Evolutionary conservation across 2,797 vertebrate species (phyloP), one percentile per base, ranked within the genome.

Genomic region (Diglossa cyanea): DNA sequence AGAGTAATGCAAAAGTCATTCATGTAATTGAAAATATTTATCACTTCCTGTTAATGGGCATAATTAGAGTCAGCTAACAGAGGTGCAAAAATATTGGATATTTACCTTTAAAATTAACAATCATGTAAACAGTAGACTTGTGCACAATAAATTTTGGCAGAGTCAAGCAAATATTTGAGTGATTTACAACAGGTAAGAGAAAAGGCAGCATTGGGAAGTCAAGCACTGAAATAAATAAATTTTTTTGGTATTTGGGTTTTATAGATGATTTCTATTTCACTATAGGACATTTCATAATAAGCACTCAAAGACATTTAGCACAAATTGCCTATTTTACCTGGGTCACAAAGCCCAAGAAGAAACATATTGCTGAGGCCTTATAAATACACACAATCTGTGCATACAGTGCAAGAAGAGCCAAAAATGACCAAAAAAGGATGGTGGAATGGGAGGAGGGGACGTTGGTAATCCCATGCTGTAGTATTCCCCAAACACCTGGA

Each of bases 201-300:
- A 89, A 87, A 94, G 61, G 74, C 51, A 48, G 77, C 68, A 63
- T 4, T 74, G 75, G 79, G 70, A 97, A 96, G 95, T 86, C 88
- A 95, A 95, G 97, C 53, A 93, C 40, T 24, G 54, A 95, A 85
- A 85, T 61, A 4, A 44, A 88, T 50, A 35, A 35, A 40, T 4
- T 50, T 26, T 73, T 70, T 79, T 57, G 44, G 39, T 61, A 50
- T n/a, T 83, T 72, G 77, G 39, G 20, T 76, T 97, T 95, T 87
- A 89, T 71, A 66, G 33, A n/a, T 86, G 82, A 45, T 83, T 96
- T 94, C 45, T 86, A 30, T 90, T 96, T 95, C 37, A 63, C 28
- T 73, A 28, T 33, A 86, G 39, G 37, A 68, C 60, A 58, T 61
- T 80, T 76, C 17, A 4, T 53, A 91, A 62, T 78, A 94, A 95